Conservation (phyloP, 2,113 vertebrate species). For the Calidris pugnax region DNA sequence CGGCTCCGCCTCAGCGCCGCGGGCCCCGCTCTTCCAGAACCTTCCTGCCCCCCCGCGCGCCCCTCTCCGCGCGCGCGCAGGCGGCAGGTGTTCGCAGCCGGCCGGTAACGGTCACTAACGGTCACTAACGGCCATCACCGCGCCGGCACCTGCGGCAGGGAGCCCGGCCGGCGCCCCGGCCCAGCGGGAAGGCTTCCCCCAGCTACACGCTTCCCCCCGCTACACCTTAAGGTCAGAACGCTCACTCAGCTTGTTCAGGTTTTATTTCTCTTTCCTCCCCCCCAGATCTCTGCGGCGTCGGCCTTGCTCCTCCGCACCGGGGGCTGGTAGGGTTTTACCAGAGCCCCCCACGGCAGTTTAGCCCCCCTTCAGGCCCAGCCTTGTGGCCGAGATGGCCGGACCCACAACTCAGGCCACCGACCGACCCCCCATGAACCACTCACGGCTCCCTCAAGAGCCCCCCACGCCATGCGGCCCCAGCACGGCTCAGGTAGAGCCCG, state of each 20-base stretch:
- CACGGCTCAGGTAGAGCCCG: background rate
- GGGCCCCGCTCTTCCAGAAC: background rate
- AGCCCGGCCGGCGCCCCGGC: background rate
- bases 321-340: no score
- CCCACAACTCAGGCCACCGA: fast-evolving
- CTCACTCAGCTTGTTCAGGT: fast-evolving
- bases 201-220: background rate
- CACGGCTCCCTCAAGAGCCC: fast-evolving
- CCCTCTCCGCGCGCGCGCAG: background rate
- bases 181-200: no score
- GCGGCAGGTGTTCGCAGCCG: background rate
- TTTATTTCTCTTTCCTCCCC: background rate
- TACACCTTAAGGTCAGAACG: background rate
- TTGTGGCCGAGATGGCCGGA: background rate
- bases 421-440: background rate
- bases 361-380: background rate
- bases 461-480: fast-evolving
- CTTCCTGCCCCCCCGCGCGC: background rate
- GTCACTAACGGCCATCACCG: background rate
- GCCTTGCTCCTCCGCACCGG: background rate
- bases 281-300: fast-evolving
- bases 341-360: fast-evolving
- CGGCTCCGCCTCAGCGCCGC: background rate
- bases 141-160: background rate
- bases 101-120: background rate